Base-by-base conservation (phyloP, 2,888 invertebrate species). In the Eristalis intricaria region DNA sequence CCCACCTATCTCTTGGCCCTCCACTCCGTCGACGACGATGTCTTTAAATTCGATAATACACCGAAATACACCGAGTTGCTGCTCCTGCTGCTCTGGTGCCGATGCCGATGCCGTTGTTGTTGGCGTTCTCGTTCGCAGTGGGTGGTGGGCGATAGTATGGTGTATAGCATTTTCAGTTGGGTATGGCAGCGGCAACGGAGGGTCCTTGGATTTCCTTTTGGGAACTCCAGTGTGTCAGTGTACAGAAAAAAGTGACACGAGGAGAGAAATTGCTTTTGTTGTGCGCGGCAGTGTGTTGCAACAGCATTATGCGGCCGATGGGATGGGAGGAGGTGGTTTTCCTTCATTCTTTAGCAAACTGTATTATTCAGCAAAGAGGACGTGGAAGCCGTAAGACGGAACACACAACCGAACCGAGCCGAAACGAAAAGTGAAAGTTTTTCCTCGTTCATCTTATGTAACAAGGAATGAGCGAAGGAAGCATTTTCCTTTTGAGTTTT, bases 251-350 rank as follows among this genome's bases (percentile, higher is more conserved):
- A 84, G 75, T 87, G 87, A 87, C 87, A 87, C 79, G 83, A 87
- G 71, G 87, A 87, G 84, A 84, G 84, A 87, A 87, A 87, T 87
- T 84, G 84, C 84, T 87, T 87, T 87, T 87, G 83, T 87, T 87
- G 87, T 79, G 87, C 75, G 84, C 84, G 74, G 78, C 87, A 79
- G 84, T 83, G 87, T 87, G 87, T 83, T 87, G 87, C 87, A 87
- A 80, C 84, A 76, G 87, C 84, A 84, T 87, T 87, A 71, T 80
- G 50, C 71, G 40, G 32, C 60, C 68, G 50, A 5, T 7, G 66
- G 29, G 26, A 2, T 11, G 75, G 38, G 26, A 23, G 38, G 32
- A 61, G 66, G 65, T 32, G 38, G 29, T 26, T 2, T 50, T 32
- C 32, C 19, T 50, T 8, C 50, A 50, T 50, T 66, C 61, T 66